Evolutionary conservation across 1,140 invertebrate genomes (phyloP).

Genomic region (Nomia melanderi): DNA sequence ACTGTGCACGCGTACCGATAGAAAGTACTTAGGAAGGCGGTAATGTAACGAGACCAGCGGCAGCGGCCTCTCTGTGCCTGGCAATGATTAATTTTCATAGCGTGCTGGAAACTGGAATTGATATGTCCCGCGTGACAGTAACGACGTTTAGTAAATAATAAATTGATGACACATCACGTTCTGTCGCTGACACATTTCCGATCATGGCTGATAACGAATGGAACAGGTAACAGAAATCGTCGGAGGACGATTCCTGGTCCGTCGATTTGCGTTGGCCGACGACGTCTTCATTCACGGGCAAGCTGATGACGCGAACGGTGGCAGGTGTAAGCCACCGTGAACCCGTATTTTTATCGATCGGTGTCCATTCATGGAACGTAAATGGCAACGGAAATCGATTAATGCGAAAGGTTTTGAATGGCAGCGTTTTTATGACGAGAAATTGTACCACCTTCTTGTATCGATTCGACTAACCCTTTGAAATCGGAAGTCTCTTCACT

Average conservation of each 20-base stretch:
- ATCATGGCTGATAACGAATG: slow-evolving; percentile 22
- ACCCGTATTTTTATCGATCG: neutral
- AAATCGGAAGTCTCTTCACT: too few species aligned
- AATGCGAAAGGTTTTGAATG: too few species aligned
- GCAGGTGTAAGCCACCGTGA: neutral
- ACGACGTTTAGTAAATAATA: slow-evolving; percentile 57
- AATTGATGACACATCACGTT: slow-evolving; percentile 47
- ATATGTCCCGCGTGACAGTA: slow-evolving; percentile 28
- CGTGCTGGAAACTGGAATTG: slow-evolving; percentile 40
- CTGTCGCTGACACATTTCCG: slow-evolving; percentile 44
- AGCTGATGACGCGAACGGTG: too few species aligned
- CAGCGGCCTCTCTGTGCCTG: neutral
- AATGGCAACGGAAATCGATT: neutral
- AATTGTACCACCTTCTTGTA: too few species aligned
- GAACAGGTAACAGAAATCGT: slow-evolving; percentile 15
- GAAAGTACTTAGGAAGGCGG: neutral
- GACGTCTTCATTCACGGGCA: neutral
- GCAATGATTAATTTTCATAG: slow-evolving; percentile 48
- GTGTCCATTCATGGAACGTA: neutral
- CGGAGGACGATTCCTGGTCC: slow-evolving; percentile 7
- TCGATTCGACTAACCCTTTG: too few species aligned
- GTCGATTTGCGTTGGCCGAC: slow-evolving; percentile 13
- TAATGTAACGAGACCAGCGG: neutral
- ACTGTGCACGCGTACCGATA: neutral
- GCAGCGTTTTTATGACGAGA: too few species aligned